Percentiles rank a stretch among this genome's conserved stretches.
Conservation (phyloP, 2,888 invertebrate genomes). For the Hypomecis punctinalis region DNA sequence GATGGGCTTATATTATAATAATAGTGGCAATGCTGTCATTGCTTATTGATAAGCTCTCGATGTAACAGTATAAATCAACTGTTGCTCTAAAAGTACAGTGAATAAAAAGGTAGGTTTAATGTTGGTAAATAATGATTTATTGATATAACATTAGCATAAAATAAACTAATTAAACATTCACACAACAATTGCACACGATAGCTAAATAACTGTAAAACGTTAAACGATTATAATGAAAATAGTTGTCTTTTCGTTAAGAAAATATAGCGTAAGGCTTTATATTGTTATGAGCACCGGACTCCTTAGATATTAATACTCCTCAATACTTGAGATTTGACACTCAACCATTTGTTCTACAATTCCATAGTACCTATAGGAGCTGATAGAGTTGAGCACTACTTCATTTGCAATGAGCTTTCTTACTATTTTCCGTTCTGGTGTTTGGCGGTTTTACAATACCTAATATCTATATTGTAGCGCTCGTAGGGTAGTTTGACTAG, state of each 20-base stretch:
- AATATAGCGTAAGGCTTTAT: slow-evolving; percentile 34
- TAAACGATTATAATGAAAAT: slow-evolving; percentile 32
- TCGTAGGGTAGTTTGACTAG: too few species aligned
- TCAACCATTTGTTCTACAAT: neutral
- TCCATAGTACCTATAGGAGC: neutral
- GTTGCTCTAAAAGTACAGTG: too few species aligned
- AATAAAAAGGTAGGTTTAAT: neutral
- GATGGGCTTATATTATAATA: too few species aligned
- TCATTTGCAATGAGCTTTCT: neutral
- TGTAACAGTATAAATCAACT: too few species aligned
- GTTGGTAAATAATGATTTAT: slow-evolving; percentile 63
- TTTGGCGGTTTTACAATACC: too few species aligned
- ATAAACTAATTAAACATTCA: slow-evolving; percentile 59
- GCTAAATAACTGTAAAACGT: slow-evolving; percentile 36
- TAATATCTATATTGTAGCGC: too few species aligned
- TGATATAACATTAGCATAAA: slow-evolving; percentile 67
- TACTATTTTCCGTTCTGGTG: too few species aligned
- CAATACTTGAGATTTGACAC: slow-evolving; percentile 11
- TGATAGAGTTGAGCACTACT: neutral
- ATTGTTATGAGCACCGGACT: slow-evolving; percentile 26
- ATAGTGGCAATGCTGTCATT: too few species aligned
- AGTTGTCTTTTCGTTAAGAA: slow-evolving; percentile 37
- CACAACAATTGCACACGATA: slow-evolving; percentile 63
- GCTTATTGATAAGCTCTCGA: too few species aligned
- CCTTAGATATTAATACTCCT: slow-evolving; percentile 14